These are phyloP conservation scores for Sympetrum striolatum DNA, from an alignment of 2,888 invertebrate species.

Conservation along the genomic window DNA sequence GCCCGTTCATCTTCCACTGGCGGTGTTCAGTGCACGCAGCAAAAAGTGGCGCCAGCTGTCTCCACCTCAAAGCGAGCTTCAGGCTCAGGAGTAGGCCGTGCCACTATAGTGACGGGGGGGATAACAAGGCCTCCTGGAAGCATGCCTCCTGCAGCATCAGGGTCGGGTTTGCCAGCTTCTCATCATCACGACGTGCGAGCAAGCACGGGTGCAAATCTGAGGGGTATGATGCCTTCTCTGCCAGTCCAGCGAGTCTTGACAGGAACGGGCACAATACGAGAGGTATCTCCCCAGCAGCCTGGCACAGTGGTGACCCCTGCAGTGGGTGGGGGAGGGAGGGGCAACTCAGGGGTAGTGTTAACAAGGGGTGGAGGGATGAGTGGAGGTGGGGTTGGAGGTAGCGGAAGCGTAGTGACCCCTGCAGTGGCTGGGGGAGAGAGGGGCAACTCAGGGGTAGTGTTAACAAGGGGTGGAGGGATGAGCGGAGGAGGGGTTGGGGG, in stretches of 20 bases:
- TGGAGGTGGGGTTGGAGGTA: no score
- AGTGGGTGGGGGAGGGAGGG: conserved; percentile 27
- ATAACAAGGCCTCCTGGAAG: conserved; percentile 32
- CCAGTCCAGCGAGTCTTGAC: conserved; percentile 47
- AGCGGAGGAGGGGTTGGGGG: conserved; percentile 34
- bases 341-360: background rate
- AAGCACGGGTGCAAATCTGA: conserved; percentile 32
- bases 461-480: conserved; percentile 56
- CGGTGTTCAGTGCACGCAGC: conserved; percentile 25
- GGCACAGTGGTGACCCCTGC: background rate
- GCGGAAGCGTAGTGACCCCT: conserved; percentile 1
- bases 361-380: conserved; percentile 56
- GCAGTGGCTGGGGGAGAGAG: conserved; percentile 25
- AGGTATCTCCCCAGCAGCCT: conserved; percentile 48
- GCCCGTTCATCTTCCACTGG: conserved; percentile 45
- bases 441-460: background rate
- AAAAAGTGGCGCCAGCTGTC: conserved; percentile 26
- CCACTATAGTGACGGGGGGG: conserved; percentile 20
- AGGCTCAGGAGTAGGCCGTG: conserved; percentile 4
- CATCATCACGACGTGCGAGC: conserved; percentile 20
- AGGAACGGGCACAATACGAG: conserved; percentile 52
- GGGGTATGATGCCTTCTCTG: conserved; percentile 34
- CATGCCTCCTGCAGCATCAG: conserved; percentile 42
- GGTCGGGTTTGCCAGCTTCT: conserved; percentile 40
- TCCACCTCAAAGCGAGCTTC: conserved; percentile 34